Evolutionary conservation across 1,140 invertebrate genomes (phyloP).

Genomic region (Conus betulinus): DNA sequence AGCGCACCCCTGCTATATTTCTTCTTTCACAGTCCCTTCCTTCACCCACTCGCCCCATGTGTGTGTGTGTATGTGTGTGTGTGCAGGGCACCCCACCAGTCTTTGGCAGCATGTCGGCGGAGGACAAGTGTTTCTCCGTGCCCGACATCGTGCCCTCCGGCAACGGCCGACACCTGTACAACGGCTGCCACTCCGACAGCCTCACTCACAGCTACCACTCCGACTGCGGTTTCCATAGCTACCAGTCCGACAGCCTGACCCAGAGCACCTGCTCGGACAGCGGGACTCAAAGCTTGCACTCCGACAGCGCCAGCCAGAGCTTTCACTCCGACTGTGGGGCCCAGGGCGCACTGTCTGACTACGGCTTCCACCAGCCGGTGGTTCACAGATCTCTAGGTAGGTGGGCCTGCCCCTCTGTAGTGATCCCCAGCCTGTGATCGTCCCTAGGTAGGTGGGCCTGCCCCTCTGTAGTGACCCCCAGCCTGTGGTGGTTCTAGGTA

Average conservation of each 20-base stretch:
- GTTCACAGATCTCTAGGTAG: not conserved
- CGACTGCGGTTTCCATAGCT: not conserved
- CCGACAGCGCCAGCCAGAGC: conserved; percentile 5
- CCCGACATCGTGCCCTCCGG: conserved; percentile 11
- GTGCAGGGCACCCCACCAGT: not conserved
- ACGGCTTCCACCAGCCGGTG: too few relatives aligned
- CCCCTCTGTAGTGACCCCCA: too few relatives aligned
- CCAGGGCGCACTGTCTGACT: not conserved
- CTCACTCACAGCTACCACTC: not conserved
- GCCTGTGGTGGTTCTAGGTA: too few relatives aligned
- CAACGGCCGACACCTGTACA: conserved; percentile 23
- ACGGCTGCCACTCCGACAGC: conserved; percentile 16
- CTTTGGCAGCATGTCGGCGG: conserved; percentile 15
- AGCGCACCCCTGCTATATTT: too few relatives aligned
- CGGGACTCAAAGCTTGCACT: not conserved
- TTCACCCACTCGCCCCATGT: not conserved
- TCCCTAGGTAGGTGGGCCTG: too few relatives aligned
- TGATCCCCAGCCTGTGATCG: not conserved
- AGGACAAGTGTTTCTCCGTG: conserved; percentile 28
- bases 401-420: not conserved
- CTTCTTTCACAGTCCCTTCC: too few relatives aligned
- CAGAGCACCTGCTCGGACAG: not conserved
- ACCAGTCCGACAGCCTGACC: not conserved
- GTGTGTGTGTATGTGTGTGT: conserved; percentile 8
- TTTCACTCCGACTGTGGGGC: not conserved